Conservation (phyloP, 2,888 invertebrate genomes). For the Phengaris alcon region DNA sequence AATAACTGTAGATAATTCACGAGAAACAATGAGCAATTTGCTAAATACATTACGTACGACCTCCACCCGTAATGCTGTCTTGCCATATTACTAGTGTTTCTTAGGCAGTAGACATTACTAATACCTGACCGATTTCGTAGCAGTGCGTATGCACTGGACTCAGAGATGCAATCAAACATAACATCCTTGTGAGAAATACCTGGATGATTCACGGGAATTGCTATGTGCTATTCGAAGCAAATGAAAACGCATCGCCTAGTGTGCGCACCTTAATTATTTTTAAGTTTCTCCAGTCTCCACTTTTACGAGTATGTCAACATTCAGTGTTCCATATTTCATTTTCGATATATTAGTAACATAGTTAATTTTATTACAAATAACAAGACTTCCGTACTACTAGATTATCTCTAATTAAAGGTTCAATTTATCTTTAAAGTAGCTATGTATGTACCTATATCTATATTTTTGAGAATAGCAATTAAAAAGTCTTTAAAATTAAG, state of each 20-base stretch:
- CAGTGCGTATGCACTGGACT: not conserved
- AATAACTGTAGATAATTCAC: slow-evolving; percentile 68
- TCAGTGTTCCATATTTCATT: slow-evolving; percentile 18
- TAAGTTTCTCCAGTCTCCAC: not conserved
- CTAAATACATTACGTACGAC: slow-evolving; percentile 75
- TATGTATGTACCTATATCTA: slow-evolving; percentile 76
- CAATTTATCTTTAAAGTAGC: slow-evolving; percentile 70
- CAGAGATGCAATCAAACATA: not conserved
- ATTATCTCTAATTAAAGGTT: slow-evolving; percentile 58
- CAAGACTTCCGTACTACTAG: slow-evolving; percentile 65
- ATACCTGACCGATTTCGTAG: slow-evolving; percentile 47
- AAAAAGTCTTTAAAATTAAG: slow-evolving; percentile 67
- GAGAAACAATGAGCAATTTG: slow-evolving; percentile 77
- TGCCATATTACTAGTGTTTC: slow-evolving; percentile 75
- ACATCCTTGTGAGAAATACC: not conserved
- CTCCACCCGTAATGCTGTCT: slow-evolving; percentile 76
- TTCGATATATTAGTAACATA: slow-evolving; percentile 32
- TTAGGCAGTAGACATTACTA: slow-evolving; percentile 62
- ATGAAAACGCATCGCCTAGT: not conserved
- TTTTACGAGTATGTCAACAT: not conserved
- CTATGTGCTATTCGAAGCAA: not conserved
- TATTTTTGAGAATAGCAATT: slow-evolving; percentile 74
- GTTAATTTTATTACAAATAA: slow-evolving; percentile 40
- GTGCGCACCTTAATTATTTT: not conserved
- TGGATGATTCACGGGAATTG: not conserved